Conservation (phyloP, 2,888 invertebrate species). For the Apotomis capreana region DNA sequence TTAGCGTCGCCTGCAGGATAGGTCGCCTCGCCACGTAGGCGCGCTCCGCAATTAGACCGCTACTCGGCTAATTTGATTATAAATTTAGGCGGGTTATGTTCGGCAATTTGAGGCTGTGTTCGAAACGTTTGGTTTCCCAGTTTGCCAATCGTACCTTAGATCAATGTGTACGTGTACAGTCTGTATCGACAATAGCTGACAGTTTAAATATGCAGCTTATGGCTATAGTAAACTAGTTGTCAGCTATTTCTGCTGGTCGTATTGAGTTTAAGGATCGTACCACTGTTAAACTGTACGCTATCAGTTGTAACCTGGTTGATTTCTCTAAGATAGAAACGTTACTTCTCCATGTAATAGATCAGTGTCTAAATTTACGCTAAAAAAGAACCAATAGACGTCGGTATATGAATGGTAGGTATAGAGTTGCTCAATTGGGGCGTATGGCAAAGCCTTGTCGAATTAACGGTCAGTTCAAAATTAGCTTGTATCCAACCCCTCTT, state of each 20-base stretch:
- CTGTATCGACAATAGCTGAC: no score
- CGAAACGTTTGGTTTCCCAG: background rate
- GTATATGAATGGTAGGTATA: conserved; percentile 44
- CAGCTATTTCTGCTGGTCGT: no score
- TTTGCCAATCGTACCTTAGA: background rate
- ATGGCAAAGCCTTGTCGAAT: conserved; percentile 55
- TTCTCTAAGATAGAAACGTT: no score
- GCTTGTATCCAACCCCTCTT: conserved; percentile 10
- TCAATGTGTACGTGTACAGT: no score
- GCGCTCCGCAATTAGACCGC: conserved; percentile 40
- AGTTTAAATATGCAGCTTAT: no score
- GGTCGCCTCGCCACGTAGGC: conserved; percentile 40
- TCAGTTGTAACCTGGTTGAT: no score
- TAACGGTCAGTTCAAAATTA: conserved; percentile 46
- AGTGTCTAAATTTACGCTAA: no score
- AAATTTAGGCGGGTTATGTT: conserved; percentile 7
- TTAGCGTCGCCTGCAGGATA: conserved; percentile 55
- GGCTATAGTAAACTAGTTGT: no score
- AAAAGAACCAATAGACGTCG: conserved; percentile 48
- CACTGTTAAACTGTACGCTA: no score
- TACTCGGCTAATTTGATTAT: conserved; percentile 25
- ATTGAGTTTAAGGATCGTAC: no score
- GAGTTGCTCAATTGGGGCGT: conserved; percentile 56
- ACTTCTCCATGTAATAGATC: no score
- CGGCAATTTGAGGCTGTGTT: conserved; percentile 1